Base-by-base conservation (phyloP, 2,113 vertebrate genomes). In the Epinephelus lanceolatus region DNA sequence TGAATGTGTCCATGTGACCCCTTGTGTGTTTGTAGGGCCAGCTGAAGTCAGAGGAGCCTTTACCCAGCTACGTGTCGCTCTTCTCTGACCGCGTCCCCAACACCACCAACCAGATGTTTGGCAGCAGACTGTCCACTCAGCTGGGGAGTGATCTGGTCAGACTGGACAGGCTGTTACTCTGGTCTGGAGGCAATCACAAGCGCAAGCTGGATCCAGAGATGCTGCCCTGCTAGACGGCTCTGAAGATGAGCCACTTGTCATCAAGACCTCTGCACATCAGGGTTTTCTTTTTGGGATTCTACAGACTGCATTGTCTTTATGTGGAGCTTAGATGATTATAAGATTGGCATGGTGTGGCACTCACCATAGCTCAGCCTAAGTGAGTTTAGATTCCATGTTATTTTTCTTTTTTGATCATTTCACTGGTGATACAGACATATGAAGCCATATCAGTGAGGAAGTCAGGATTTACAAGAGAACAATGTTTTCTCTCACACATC, bases 51-150 rank as follows among this genome's bases (percentile, higher is more conserved):
- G 87, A 95, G 4, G 80, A 92, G n/a, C 82, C 89, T 69, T 75
- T 96, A 40, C 95, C 96, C 14, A 92, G 83, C 57, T 68, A 87
- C 0, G 63, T 93, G 4, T 56, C 96, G 7, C 55, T 94, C 78
- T 96, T 95, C 81, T 96, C 96, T 0, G 93, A 95, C 18, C 89
- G 83, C 0, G 37, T 96, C 75, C 96, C 96, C 79, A 96, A 87
- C 73, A 96, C 94, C 0, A 86, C 76, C 8, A 97, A 93, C 91
- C 94, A 93, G 75, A 88, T 49, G 2, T 93, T 94, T 40, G 96
- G 96, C 63, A 98, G 95, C 84, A 93, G 95, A 57, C 60, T 96
- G 80, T 92, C 94, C 79, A 96, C 94, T 0, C 90, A 96, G 0
- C 89, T 95, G 79, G 97, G 96, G 11, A 94, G 82, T 71, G 89